These are phyloP conservation scores for Adelges cooleyi DNA, from an alignment of 1,140 invertebrate genomes.

Conservation along the genomic window DNA sequence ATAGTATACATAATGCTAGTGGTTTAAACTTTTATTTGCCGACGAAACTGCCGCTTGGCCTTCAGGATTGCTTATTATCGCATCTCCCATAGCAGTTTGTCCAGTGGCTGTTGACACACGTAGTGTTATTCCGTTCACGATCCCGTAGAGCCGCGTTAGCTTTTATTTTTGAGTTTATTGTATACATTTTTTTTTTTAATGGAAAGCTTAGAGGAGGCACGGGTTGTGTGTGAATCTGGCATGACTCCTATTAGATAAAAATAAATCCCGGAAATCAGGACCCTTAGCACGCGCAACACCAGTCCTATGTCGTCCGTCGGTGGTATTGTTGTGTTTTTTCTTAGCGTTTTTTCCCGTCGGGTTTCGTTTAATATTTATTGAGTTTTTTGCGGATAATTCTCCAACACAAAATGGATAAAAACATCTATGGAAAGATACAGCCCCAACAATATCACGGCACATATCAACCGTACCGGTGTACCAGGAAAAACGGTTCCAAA, in stretches of 20 bases:
- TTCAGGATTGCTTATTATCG: conserved; percentile 15
- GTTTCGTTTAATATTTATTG: too few relatives aligned
- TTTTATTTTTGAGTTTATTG: conserved; percentile 2
- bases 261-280: conserved; percentile 28
- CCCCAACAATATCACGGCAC: conserved; percentile 45
- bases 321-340: conserved; percentile 15
- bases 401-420: conserved; percentile 52
- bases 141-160: neutral
- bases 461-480: conserved; percentile 66
- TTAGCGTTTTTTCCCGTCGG: neutral
- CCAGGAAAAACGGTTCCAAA: conserved; percentile 62
- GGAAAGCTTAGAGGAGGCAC: neutral
- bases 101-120: conserved; percentile 3
- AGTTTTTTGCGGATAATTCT: neutral
- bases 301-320: conserved; percentile 12
- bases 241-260: conserved; percentile 27
- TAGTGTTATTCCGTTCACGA: conserved; percentile 5
- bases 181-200: conserved; percentile 4
- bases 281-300: conserved; percentile 6
- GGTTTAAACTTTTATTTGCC: conserved; percentile 22
- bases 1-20: neutral
- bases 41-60: conserved; percentile 11
- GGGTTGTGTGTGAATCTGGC: conserved; percentile 3
- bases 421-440: conserved; percentile 71
- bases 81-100: conserved; percentile 24